phyloP scores from a whole-genome alignment of 1,140 invertebrate species.

The Hydropsyche tenuis region DNA sequence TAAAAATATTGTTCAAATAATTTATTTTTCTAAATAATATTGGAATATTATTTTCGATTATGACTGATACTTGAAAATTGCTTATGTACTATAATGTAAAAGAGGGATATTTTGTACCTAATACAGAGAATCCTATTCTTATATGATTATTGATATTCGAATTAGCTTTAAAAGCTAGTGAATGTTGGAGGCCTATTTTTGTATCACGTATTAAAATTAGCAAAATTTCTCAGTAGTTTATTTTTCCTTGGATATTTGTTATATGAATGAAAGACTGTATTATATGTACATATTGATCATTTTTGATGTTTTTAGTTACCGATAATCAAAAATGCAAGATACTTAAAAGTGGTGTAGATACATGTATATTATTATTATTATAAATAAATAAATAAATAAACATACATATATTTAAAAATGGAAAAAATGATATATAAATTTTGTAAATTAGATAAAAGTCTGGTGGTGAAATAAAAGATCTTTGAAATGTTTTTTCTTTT shows the following conservation, averaged over 20 bases:
- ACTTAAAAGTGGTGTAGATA: background rate
- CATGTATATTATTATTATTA: too few relatives aligned
- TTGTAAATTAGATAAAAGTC: background rate
- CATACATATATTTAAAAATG: too few relatives aligned
- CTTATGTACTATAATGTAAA: too few relatives aligned
- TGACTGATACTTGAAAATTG: too few relatives aligned
- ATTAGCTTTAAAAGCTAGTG: constrained; percentile 19
- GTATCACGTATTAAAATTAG: background rate
- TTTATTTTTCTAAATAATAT: too few relatives aligned
- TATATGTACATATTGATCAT: background rate
- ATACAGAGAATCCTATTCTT: constrained; percentile 10
- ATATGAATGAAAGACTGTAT: constrained; percentile 14
- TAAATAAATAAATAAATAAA: too few relatives aligned
- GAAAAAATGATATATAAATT: background rate
- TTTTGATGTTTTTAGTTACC: constrained; percentile 16
- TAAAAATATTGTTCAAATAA: too few relatives aligned
- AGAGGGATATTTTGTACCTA: background rate
- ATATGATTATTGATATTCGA: constrained; percentile 3
- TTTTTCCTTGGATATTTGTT: background rate
- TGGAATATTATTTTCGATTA: too few relatives aligned
- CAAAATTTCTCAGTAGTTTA: background rate
- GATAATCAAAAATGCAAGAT: background rate
- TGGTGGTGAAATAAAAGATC: background rate
- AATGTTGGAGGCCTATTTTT: constrained; percentile 13
- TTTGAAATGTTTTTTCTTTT: background rate